Evolutionary conservation across 2,113 vertebrate genomes (phyloP).

Genomic region (Ivindomyrus marchei): DNA sequence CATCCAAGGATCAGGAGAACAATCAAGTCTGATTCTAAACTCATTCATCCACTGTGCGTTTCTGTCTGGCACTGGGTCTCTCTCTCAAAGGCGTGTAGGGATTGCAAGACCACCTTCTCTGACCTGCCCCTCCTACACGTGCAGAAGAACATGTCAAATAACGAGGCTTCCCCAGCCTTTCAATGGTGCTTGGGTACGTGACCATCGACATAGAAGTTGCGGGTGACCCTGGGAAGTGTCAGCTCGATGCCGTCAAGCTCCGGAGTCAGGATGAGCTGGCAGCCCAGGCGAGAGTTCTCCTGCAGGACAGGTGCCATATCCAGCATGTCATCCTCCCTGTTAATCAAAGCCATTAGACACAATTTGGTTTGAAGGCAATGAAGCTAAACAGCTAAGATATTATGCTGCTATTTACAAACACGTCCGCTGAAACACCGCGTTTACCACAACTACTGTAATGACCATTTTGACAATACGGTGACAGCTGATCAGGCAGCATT

Average conservation of each 20-base stretch:
- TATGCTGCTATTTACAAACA: not conserved
- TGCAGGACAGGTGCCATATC: conserved; percentile 84
- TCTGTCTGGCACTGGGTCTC: not conserved
- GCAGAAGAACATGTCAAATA: not conserved
- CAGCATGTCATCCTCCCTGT: conserved; percentile 88
- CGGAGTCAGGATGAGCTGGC: conserved; percentile 73
- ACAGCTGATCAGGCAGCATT: not conserved
- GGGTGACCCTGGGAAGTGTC: conserved; percentile 76
- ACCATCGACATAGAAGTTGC: conserved; percentile 90
- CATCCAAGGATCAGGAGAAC: not conserved
- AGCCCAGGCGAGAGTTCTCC: conserved; percentile 81
- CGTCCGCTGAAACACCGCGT: not conserved
- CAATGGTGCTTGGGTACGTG: conserved; percentile 84
- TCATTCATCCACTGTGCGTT: not conserved
- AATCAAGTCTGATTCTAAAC: not conserved
- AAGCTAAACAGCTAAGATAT: not conserved
- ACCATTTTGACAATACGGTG: not conserved
- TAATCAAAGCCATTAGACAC: not conserved
- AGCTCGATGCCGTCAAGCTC: conserved; percentile 76
- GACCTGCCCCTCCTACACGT: not conserved
- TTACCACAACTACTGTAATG: not conserved
- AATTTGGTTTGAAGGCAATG: not conserved
- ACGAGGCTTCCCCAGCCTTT: conserved; percentile 21
- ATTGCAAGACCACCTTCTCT: not conserved
- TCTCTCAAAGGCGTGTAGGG: not conserved